phyloP scores from a whole-genome alignment of 2,888 invertebrate species.

The Cryptocephalus moraei region DNA sequence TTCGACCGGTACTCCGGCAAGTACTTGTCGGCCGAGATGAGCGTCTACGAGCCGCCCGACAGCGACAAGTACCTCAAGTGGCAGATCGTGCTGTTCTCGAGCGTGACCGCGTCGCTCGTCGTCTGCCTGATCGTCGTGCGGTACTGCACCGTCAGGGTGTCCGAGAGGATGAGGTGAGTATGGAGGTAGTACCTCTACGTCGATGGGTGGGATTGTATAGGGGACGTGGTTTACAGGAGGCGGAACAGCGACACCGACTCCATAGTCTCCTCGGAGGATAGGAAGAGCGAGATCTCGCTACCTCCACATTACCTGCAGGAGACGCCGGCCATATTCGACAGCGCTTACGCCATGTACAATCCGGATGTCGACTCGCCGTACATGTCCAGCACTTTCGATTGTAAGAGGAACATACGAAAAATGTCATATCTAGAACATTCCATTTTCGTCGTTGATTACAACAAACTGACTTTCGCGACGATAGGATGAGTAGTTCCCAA shows the following conservation, averaged over 20 bases:
- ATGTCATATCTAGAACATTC: too few relatives aligned
- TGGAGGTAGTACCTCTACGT: not conserved
- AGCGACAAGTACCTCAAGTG: constrained; percentile 5
- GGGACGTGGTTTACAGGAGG: constrained; percentile 9
- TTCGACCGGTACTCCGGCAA: constrained; percentile 14
- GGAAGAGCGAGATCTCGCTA: constrained; percentile 11
- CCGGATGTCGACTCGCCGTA: constrained; percentile 2
- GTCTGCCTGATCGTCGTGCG: constrained; percentile 1
- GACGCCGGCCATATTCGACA: constrained; percentile 16
- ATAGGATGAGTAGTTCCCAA: too few relatives aligned
- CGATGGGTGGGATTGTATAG: constrained; percentile 2
- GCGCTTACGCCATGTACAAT: constrained; percentile 9
- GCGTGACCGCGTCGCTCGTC: not conserved
- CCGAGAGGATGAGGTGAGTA: constrained; percentile 5
- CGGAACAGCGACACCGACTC: constrained; percentile 8
- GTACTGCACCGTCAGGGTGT: not conserved
- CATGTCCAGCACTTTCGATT: not conserved
- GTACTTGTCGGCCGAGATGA: constrained; percentile 8
- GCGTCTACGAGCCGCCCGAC: constrained; percentile 9
- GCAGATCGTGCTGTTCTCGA: constrained; percentile 8
- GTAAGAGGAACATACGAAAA: not conserved
- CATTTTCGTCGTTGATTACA: too few relatives aligned
- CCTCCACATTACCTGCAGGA: constrained; percentile 18
- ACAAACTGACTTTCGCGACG: too few relatives aligned
- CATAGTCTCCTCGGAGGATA: constrained; percentile 9